These are phyloP conservation scores for Meloidogyne floridensis DNA, from an alignment of 1,140 invertebrate genomes.

Conservation along the genomic window DNA sequence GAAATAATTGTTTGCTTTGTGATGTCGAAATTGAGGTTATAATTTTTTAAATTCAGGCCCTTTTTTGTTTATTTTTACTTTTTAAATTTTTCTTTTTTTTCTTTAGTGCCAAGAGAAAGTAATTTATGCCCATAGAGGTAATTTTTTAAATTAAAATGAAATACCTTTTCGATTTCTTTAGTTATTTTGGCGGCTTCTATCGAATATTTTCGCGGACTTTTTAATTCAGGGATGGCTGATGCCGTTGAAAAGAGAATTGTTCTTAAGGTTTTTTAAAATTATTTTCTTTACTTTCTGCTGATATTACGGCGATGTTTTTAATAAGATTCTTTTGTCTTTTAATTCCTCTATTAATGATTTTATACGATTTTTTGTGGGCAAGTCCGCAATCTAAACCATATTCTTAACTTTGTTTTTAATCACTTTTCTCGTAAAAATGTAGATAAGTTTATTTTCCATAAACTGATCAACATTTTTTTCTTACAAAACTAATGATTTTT, in stretches of 20 bases:
- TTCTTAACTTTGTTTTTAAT: too few species aligned
- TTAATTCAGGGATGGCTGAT: constrained; percentile 29
- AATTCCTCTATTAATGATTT: too few species aligned
- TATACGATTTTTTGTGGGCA: background rate
- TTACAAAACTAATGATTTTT: too few species aligned
- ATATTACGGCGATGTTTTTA: too few species aligned
- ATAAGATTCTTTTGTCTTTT: background rate
- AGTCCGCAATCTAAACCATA: background rate
- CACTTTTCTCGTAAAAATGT: too few species aligned
- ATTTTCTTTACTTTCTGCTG: background rate
- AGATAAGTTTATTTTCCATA: too few species aligned
- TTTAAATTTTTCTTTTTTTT: background rate
- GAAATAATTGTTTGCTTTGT: constrained; percentile 17
- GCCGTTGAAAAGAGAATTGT: constrained; percentile 1
- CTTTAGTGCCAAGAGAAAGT: constrained; percentile 23
- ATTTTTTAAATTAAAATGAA: background rate
- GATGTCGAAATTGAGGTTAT: constrained; percentile 35
- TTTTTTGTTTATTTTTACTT: background rate
- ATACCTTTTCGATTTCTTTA: background rate
- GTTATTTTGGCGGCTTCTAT: constrained; percentile 28
- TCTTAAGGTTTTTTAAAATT: constrained; percentile 13
- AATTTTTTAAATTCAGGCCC: background rate
- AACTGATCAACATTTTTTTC: too few species aligned
- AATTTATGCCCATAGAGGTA: constrained; percentile 21
- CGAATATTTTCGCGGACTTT: constrained; percentile 28